Conservation (phyloP, 2,113 vertebrate genomes). For the Protomyctophum bolini region DNA sequence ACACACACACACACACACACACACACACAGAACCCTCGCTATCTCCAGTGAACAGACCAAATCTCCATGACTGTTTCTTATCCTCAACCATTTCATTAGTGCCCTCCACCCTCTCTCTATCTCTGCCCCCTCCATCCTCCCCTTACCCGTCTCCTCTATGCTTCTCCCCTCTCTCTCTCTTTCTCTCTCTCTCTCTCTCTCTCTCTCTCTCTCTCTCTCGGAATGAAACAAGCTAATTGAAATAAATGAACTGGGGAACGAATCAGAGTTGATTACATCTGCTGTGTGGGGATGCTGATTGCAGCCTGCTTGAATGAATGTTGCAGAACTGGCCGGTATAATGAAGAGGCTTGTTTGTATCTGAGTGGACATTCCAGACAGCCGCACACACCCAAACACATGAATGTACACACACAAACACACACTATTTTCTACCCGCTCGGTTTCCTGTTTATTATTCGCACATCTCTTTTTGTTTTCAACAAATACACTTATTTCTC, state of each 20-base stretch:
- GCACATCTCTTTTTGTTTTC: slow-evolving; percentile 50
- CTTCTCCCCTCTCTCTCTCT: background rate
- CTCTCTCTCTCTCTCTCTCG: slow-evolving; percentile 58
- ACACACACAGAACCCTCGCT: background rate
- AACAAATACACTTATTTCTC: slow-evolving; percentile 60
- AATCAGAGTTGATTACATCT: slow-evolving; percentile 69
- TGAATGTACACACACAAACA: background rate
- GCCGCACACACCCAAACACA: background rate
- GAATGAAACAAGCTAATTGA: slow-evolving; percentile 74
- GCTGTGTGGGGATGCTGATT: slow-evolving; percentile 63
- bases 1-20: slow-evolving; percentile 10
- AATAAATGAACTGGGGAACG: slow-evolving; percentile 72
- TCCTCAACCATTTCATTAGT: slow-evolving; percentile 12
- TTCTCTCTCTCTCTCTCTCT: too few species aligned
- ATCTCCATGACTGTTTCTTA: slow-evolving; percentile 19
- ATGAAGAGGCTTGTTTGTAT: slow-evolving; percentile 58
- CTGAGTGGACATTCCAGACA: slow-evolving; percentile 37
- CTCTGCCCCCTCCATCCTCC: slow-evolving; percentile 16
- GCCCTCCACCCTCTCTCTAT: slow-evolving; percentile 14
- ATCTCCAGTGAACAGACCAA: slow-evolving; percentile 13
- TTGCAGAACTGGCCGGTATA: slow-evolving; percentile 48
- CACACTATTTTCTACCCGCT: background rate
- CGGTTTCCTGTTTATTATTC: slow-evolving; percentile 50
- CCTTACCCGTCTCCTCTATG: slow-evolving; percentile 21
- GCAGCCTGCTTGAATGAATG: slow-evolving; percentile 51